Evolutionary conservation across 2,113 vertebrate genomes (phyloP), one percentile per base, ranked within the genome.

Genomic region (Telmatochromis sp.): DNA sequence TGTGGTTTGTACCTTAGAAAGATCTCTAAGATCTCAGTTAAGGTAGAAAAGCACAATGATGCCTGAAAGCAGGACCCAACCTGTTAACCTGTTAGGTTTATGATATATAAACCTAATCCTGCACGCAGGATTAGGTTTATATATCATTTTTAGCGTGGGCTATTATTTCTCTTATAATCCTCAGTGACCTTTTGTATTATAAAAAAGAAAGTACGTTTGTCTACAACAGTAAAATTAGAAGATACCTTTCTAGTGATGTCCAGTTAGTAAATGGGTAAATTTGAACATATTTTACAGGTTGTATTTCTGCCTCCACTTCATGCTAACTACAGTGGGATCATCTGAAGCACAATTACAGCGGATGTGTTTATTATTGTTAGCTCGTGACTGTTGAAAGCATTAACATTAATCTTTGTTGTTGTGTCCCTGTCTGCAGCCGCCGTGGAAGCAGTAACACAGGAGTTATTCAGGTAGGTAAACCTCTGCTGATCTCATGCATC

Each of bases 381-480:
- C 31, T 68, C 3, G 3, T 37, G 49, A 42, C 26, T 40, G 26
- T 11, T 70, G 11, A 31, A 19, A 51, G 42, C 21, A 3, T 47
- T 78, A 83, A 37, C 31, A 14, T 78, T 17, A n/a, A 31, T 84
- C 5, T 81, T 21, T 70, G 45, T 23, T 68, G 10, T 86, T 65
- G 11, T 84, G 17, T 87, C 5, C 90, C 17, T 75, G 21, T 88
- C 82, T 85, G 80, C 51, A 99, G 98, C 98, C 92, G 96, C 97
- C 63, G 97, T 98, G 96, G 98, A 99, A 92, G 97, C 98, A 81
- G 97, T 97, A 92, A 96, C 97, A 75, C 98, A 98, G 95, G 98
- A 99, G 96, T 95, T 98, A 87, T 99, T 99, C 98, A 99, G 98
- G 98, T 99, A 90, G 28, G 92, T 33, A 5, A 57, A 53, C 53